phyloP scores from a whole-genome alignment of 2,797 vertebrate genomes.

The Megaceryle alcyon region DNA sequence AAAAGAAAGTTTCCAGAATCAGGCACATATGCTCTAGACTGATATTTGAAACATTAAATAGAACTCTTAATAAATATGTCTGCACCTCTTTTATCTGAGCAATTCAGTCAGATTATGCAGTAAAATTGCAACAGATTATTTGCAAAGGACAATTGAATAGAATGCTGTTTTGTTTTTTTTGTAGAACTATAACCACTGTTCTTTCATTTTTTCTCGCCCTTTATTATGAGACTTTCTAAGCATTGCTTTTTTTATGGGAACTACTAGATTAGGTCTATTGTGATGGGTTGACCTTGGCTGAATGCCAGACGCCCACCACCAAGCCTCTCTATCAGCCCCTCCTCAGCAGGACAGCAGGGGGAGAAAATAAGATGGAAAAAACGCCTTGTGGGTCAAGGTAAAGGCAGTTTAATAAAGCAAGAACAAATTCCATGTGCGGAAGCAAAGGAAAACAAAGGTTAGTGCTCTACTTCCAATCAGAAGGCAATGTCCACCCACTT shows the following conservation, averaged over 20 bases:
- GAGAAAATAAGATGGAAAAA: not conserved
- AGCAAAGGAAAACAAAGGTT: not conserved
- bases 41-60: not conserved
- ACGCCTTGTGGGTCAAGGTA: not conserved
- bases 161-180: not conserved
- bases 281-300: not conserved
- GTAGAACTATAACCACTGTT: not conserved
- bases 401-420: not conserved
- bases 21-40: not conserved
- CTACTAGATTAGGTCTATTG: not conserved
- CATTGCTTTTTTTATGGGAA: not conserved
- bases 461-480: not conserved
- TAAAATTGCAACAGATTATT: not conserved
- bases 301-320: not conserved
- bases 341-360: not conserved
- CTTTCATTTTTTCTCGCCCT: not conserved
- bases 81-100: not conserved
- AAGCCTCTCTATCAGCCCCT: not conserved
- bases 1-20: conserved; percentile 15
- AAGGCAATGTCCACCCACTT: not conserved
- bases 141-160: not conserved
- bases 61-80: not conserved
- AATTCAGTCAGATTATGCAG: not conserved
- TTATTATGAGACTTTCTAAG: not conserved
- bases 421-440: not conserved